Conservation (phyloP, 2,888 invertebrate species). For the Choristoneura rosaceana region DNA sequence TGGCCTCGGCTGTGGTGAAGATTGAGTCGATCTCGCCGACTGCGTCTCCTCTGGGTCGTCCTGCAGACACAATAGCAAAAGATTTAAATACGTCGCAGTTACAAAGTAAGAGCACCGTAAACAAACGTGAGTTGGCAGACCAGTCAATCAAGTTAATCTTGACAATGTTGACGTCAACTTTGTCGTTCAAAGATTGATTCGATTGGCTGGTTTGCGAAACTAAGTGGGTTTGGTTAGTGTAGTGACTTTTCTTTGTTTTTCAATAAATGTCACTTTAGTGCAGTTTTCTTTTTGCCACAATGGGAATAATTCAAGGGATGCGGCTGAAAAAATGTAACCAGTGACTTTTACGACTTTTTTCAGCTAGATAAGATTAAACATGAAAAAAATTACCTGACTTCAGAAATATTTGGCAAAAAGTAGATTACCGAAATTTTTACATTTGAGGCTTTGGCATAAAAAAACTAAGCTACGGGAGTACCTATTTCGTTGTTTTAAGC, state of each 20-base stretch:
- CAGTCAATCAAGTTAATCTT: conserved; percentile 7
- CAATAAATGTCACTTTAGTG: background rate
- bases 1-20: conserved; percentile 73
- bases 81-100: background rate
- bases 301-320: too few relatives aligned
- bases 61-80: conserved; percentile 54
- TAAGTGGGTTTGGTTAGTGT: background rate
- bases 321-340: too few relatives aligned
- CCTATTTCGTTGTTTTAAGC: too few relatives aligned
- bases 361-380: too few relatives aligned
- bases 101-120: background rate
- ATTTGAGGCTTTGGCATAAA: too few relatives aligned
- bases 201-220: background rate
- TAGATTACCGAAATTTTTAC: too few relatives aligned
- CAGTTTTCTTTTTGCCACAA: too few relatives aligned
- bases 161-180: conserved; percentile 3
- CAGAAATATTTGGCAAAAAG: too few relatives aligned
- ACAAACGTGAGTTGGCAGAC: background rate
- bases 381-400: too few relatives aligned
- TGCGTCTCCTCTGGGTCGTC: conserved; percentile 82
- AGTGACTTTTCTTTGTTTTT: background rate
- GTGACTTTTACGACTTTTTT: too few relatives aligned
- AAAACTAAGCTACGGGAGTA: too few relatives aligned
- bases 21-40: conserved; percentile 78
- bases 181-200: background rate